Conservation (phyloP, 2,888 invertebrate genomes). For the Rhamnusium bicolor region DNA sequence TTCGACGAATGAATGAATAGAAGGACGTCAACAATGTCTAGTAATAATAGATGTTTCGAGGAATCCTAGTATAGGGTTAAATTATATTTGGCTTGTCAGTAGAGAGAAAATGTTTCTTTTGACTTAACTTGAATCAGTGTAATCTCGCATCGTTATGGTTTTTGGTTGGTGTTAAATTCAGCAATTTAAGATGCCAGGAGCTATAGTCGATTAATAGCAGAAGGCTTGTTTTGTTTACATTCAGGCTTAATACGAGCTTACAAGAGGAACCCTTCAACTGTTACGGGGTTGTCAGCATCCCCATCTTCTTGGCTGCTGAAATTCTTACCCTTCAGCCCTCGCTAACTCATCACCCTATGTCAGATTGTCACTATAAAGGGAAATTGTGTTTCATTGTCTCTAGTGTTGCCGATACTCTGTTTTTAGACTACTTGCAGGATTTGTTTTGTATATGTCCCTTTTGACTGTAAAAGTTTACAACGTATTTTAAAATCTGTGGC, state of each 20-base stretch:
- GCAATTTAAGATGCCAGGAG: conserved; percentile 49
- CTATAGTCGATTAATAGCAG: conserved; percentile 52
- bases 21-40: not conserved
- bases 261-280: conserved; percentile 47
- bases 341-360: conserved; percentile 45
- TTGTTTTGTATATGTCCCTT: conserved; percentile 28
- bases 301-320: conserved; percentile 39
- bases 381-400: conserved; percentile 53
- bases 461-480: not conserved
- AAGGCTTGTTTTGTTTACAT: conserved; percentile 50
- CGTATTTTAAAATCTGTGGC: not conserved
- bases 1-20: not conserved
- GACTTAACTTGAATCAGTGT: conserved; percentile 36
- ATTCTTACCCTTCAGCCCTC: conserved; percentile 31
- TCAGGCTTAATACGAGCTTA: conserved; percentile 34
- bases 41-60: not conserved
- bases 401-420: conserved; percentile 44
- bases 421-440: conserved; percentile 37
- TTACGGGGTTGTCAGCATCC: conserved; percentile 38
- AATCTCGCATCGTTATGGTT: conserved; percentile 45
- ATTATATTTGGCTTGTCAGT: not conserved
- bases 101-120: not conserved
- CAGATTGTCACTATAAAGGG: conserved; percentile 51
- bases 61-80: not conserved
- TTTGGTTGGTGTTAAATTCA: conserved; percentile 47